A percentile compares a stretch with the other conserved stretches of the same genome.
Evolutionary conservation across 2,888 invertebrate genomes (phyloP).

Genomic region (Phaonia tiefii): DNA sequence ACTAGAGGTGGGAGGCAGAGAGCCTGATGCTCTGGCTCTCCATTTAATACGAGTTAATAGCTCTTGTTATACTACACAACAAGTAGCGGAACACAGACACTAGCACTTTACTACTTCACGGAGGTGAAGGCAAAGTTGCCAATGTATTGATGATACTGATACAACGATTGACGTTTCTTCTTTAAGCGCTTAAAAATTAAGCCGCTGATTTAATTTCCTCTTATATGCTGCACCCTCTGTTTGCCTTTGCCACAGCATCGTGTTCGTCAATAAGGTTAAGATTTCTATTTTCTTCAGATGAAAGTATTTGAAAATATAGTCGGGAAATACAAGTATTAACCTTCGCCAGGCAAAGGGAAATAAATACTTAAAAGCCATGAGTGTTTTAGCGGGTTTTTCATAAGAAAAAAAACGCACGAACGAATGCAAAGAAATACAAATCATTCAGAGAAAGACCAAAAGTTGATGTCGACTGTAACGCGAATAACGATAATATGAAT

Average conservation of each 20-base stretch:
- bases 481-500: slow-evolving; percentile 9
- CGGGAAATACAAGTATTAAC: slow-evolving; percentile 55
- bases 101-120: slow-evolving; percentile 29
- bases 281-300: slow-evolving; percentile 59
- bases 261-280: slow-evolving; percentile 55
- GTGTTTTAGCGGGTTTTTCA: slow-evolving; percentile 54
- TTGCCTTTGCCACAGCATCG: neutral
- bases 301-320: slow-evolving; percentile 20
- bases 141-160: slow-evolving; percentile 42
- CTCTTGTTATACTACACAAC: slow-evolving; percentile 54
- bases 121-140: slow-evolving; percentile 16
- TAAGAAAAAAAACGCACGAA: neutral
- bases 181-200: slow-evolving; percentile 50
- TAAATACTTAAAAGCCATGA: slow-evolving; percentile 31
- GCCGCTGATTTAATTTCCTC: slow-evolving; percentile 63
- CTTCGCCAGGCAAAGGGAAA: slow-evolving; percentile 47
- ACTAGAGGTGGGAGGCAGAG: too few relatives aligned
- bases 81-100: slow-evolving; percentile 51
- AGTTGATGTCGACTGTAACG: neutral
- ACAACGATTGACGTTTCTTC: slow-evolving; percentile 32
- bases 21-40: neutral
- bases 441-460: neutral
- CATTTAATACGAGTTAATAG: slow-evolving; percentile 59
- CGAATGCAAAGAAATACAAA: neutral
- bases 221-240: slow-evolving; percentile 40